phyloP scores from a whole-genome alignment of 1,140 invertebrate genomes.

The Drosophila sucinea region DNA sequence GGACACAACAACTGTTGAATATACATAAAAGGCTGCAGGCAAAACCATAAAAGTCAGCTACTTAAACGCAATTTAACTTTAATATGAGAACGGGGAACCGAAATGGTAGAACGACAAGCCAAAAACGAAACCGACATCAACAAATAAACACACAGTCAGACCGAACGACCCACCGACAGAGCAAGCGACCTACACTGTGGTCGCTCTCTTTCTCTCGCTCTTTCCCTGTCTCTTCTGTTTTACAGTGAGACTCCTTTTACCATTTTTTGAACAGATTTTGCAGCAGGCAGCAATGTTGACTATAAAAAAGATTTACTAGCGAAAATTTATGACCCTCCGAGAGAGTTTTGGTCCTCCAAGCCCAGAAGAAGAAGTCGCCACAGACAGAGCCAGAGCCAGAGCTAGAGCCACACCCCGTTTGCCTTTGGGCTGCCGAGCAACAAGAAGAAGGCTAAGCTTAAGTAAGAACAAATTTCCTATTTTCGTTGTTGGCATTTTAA shows the following conservation, averaged over 20 bases:
- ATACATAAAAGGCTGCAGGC: conserved; percentile 50
- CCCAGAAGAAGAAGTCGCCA: neutral
- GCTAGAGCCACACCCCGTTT: neutral
- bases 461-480: conserved; percentile 52
- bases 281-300: conserved; percentile 33
- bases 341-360: conserved; percentile 20
- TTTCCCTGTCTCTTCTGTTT: neutral
- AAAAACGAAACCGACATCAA: conserved; percentile 37
- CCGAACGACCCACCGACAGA: neutral
- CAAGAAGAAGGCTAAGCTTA: conserved; percentile 53
- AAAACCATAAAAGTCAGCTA: conserved; percentile 73
- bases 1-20: conserved; percentile 71
- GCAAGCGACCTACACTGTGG: neutral
- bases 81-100: conserved; percentile 37
- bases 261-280: conserved; percentile 39
- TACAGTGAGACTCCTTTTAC: conserved; percentile 3
- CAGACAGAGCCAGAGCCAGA: too few species aligned
- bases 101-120: conserved; percentile 7
- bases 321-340: conserved; percentile 64
- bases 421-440: conserved; percentile 19
- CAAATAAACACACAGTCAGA: conserved; percentile 60
- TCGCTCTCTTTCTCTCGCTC: neutral
- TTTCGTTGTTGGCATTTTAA: conserved; percentile 60
- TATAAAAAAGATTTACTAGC: conserved; percentile 73
- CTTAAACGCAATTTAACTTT: conserved; percentile 77